Conservation (phyloP, 1,140 invertebrate species). For the Papilio helenus region DNA sequence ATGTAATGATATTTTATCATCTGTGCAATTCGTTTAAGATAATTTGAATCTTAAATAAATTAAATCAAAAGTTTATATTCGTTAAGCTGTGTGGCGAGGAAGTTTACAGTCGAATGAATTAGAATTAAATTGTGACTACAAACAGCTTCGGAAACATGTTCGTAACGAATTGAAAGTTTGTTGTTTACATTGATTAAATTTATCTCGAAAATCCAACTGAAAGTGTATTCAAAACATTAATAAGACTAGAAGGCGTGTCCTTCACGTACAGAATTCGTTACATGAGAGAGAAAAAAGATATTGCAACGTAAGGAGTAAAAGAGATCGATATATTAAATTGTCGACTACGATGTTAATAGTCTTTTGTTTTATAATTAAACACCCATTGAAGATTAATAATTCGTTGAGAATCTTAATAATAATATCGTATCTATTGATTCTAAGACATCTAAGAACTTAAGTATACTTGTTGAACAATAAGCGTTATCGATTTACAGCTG, state of each 20-base stretch:
- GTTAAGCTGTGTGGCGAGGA: background rate
- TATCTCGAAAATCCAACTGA: background rate
- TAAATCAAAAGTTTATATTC: background rate
- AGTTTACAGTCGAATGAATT: background rate
- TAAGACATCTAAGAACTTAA: background rate
- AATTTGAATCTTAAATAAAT: slow-evolving; percentile 8
- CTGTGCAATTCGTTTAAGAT: background rate
- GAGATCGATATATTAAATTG: background rate
- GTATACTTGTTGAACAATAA: background rate
- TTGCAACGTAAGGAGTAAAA: background rate
- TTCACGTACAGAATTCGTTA: background rate
- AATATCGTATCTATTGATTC: background rate
- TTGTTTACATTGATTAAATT: slow-evolving; percentile 7
- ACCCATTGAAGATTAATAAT: too few species aligned
- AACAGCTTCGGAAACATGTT: slow-evolving; percentile 7
- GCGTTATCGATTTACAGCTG: background rate
- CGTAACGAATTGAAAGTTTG: slow-evolving; percentile 17
- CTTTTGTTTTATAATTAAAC: too few species aligned
- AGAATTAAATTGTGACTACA: slow-evolving; percentile 8
- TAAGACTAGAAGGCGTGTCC: background rate
- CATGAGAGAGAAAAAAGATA: slow-evolving; percentile 4
- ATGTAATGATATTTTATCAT: background rate
- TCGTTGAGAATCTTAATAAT: too few species aligned
- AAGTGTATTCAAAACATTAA: slow-evolving; percentile 6
- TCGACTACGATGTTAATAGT: too few species aligned